Evolutionary conservation across 2,797 vertebrate genomes (phyloP), one percentile per base, ranked within the genome.

Genomic region (Rhinogobio ventralis): DNA sequence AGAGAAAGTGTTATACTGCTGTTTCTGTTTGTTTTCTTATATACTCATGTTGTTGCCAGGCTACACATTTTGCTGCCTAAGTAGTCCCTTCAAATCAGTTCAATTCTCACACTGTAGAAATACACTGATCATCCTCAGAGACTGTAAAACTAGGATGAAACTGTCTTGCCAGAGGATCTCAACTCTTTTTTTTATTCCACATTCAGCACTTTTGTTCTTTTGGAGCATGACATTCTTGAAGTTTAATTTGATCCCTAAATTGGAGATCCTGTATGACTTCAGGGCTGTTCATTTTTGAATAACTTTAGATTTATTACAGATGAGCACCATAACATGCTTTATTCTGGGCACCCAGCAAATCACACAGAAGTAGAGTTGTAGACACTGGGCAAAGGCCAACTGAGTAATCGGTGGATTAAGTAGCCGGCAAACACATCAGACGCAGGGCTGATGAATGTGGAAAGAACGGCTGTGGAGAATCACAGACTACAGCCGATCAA

Each of bases 401-500:
- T 74, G 68, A 87, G 68, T 68, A 85, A 85, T 82, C 79, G n/a
- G 49, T 73, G 73, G 83, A 84, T 85, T 79, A 72, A 85, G 62
- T 82, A 85, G 74, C n/a, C 36, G 3, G 74, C 86, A 85, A 85
- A 82, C 86, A 85, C 64, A 75, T 87, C 86, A 75, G 87, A 82
- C 84, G 17, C 1, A 76, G 66, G 73, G 75, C 86, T 93, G 93
- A 94, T 93, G 85, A 92, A 93, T 94, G 93, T 78, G 88, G 88
- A 89, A 68, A 91, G 91, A 86, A 89, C 87, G 88, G 87, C 90
- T 62, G 30, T 72, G 0, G 89, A 91, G 89, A 90, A 90, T 90
- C 89, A 85, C 90, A 93, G 93, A 93, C 93, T 89, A 88, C 86
- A 89, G 89, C 73, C 90, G 92, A 94, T 94, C 94, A 92, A 94